A percentile compares a stretch with the other conserved stretches of the same genome.
Conservation (phyloP, 2,113 vertebrate species). For the Candoia aspera region DNA sequence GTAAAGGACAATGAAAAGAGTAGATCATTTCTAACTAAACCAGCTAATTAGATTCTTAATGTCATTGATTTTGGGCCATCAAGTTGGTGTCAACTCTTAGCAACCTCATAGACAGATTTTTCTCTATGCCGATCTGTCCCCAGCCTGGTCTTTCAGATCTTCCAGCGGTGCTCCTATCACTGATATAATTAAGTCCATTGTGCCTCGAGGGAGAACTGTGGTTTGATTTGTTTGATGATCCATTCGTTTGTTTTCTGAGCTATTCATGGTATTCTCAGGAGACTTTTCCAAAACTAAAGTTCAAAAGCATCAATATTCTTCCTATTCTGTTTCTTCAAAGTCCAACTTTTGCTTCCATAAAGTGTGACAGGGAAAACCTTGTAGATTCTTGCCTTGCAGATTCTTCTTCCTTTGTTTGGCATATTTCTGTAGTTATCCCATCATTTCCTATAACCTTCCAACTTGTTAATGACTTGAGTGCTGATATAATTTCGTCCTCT, state of each 20-base stretch:
- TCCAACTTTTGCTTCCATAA: too few species aligned
- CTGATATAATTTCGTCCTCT: too few species aligned
- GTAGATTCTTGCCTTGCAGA: too few species aligned
- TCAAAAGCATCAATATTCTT: neutral
- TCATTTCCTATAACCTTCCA: too few species aligned
- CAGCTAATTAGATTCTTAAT: constrained; percentile 22
- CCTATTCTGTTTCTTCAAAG: neutral
- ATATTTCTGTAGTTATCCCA: too few species aligned
- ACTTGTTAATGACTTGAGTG: too few species aligned
- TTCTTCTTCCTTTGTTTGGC: too few species aligned
- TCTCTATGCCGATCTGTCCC: neutral
- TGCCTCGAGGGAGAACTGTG: neutral
- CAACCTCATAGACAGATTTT: neutral
- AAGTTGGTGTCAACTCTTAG: neutral
- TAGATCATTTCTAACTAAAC: neutral
- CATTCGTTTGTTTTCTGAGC: neutral
- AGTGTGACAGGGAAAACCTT: too few species aligned
- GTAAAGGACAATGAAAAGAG: neutral
- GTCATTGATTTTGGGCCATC: neutral
- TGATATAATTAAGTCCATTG: neutral
- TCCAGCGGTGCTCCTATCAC: neutral
- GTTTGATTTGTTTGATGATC: neutral
- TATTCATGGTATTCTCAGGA: neutral
- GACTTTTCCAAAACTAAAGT: neutral
- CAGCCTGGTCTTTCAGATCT: neutral